These are phyloP conservation scores for Drosophila leonis DNA, from an alignment of 2,888 invertebrate genomes.

Conservation along the genomic window DNA sequence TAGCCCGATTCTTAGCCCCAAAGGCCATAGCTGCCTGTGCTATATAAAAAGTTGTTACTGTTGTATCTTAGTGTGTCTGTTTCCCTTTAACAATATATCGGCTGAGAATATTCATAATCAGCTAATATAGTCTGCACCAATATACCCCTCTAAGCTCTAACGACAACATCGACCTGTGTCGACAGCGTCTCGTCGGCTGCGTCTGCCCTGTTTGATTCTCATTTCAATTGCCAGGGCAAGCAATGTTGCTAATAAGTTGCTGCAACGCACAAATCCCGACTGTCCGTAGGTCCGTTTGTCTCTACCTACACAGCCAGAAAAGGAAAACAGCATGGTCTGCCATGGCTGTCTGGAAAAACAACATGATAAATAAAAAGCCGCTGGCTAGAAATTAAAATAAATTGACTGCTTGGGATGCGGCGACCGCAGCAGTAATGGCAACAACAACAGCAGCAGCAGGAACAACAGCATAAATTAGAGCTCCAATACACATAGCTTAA, in stretches of 20 bases:
- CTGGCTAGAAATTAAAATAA: constrained; percentile 79
- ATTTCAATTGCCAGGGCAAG: constrained; percentile 56
- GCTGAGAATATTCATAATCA: neutral
- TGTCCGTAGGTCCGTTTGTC: neutral
- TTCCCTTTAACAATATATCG: too few species aligned
- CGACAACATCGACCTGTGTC: neutral
- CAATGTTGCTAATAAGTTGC: constrained; percentile 74
- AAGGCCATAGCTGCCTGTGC: neutral
- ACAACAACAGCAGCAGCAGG: constrained; percentile 21
- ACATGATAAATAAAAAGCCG: constrained; percentile 80
- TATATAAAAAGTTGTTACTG: too few species aligned
- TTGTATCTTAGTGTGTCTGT: too few species aligned
- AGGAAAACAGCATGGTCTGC: constrained; percentile 18
- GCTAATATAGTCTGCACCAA: neutral
- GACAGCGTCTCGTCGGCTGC: neutral
- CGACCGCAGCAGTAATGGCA: constrained; percentile 53
- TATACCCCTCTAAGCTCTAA: neutral
- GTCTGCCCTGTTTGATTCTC: constrained; percentile 8
- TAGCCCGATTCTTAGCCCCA: neutral
- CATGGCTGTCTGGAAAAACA: constrained; percentile 58
- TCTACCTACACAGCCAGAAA: neutral
- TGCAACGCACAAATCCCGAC: constrained; percentile 26
- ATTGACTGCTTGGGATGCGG: constrained; percentile 73
- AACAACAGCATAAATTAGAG: constrained; percentile 59
- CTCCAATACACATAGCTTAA: constrained; percentile 46